Base-by-base conservation (phyloP, 2,113 vertebrate species). In the Ifrita kowaldi region DNA sequence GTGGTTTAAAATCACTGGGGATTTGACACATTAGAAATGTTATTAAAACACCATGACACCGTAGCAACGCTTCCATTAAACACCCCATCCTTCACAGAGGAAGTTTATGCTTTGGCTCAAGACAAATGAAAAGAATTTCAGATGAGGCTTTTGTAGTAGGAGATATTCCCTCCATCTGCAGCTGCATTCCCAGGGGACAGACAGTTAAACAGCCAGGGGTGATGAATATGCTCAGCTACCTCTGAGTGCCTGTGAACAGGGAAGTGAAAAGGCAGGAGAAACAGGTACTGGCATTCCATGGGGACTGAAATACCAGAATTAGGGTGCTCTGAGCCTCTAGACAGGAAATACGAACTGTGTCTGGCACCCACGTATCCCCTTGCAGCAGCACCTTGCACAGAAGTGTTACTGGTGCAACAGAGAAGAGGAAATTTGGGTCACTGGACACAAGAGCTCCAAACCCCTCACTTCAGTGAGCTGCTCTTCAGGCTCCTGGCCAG, bases 31-130 rank as follows among this genome's bases (percentile, higher is more conserved):
- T 93, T 56, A 90, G 80, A 75, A 95, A 89, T 71, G 91, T 96
- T 97, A 95, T 87, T 96, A 93, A 96, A 97, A 94, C 79, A 90
- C 76, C 37, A 17, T 42, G 80, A 93, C 92, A 75, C 76, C 30
- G 90, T 92, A 86, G 74, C 83, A 93, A 16, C 19, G 17, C 84
- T 96, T 95, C 93, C 96, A 96, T 95, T 96, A 92, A 97, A 96
- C 88, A 93, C 86, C 86, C 63, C 94, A 95, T 94, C 83, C 92
- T 73, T 94, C 96, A 91, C 64, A 62, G 81, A 76, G 77, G 84
- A 94, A 94, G 88, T 95, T 96, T 92, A 94, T 89, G 90, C 77
- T 76, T 89, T 90, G 94, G 96, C 92, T 79, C 37, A 68, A 94
- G 96, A 95, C 65, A 91, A 95, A 91, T 9, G 12, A 71, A 78